A percentile compares a stretch with the other conserved stretches of the same genome.
These are phyloP conservation scores for Enteromius unitaeniatus DNA, from an alignment of 2,797 vertebrate species.

Conservation along the genomic window DNA sequence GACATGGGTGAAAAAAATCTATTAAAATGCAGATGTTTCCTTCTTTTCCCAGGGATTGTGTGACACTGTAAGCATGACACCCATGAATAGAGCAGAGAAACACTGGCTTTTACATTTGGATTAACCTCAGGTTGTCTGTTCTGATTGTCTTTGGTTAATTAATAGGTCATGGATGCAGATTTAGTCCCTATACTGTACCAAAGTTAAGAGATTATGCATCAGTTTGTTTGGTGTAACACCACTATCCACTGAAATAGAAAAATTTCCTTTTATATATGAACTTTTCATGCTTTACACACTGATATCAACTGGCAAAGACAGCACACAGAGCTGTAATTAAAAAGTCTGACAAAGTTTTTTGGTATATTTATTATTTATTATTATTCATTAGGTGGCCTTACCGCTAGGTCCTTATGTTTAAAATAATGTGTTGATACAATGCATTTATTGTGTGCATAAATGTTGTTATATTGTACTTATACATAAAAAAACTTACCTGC, in stretches of 20 bases:
- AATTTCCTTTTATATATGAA: neutral
- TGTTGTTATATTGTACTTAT: no score
- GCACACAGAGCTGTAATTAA: neutral
- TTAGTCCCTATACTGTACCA: neutral
- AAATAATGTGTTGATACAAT: no score
- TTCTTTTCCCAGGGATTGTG: conserved; percentile 51
- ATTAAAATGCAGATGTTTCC: conserved; percentile 78
- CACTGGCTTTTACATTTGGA: neutral
- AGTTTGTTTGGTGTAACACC: neutral
- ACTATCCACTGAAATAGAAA: neutral
- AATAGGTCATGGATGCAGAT: neutral
- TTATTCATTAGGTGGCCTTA: no score
- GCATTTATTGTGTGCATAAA: no score
- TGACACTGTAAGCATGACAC: conserved; percentile 26
- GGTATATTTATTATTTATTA: neutral
- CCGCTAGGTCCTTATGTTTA: no score
- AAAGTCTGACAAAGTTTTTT: neutral
- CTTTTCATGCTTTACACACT: neutral
- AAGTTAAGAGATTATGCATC: neutral
- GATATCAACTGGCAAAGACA: neutral
- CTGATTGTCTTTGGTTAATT: neutral
- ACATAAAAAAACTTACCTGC: no score
- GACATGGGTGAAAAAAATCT: conserved; percentile 67
- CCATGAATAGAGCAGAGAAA: neutral
- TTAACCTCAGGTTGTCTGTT: neutral